These are phyloP conservation scores for Uria aalge DNA, from an alignment of 2,113 vertebrate genomes.

Conservation along the genomic window DNA sequence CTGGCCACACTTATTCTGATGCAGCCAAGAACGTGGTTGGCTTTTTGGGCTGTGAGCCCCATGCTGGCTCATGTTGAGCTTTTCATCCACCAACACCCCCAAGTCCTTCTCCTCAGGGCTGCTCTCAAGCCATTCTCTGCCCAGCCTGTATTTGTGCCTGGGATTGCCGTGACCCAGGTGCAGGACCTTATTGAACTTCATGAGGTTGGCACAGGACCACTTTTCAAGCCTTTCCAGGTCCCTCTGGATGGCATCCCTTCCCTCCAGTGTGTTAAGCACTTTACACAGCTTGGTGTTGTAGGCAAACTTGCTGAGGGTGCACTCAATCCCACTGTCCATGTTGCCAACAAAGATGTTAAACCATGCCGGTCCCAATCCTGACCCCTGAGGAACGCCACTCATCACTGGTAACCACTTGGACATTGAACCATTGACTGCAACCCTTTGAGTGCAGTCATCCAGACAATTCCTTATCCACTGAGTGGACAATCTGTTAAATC, in stretches of 20 bases:
- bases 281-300: neutral
- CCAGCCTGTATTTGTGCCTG: neutral
- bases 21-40: neutral
- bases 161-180: neutral
- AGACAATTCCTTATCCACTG: no score
- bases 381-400: neutral
- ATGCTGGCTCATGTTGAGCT: neutral
- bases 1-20: neutral
- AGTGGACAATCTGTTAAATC: neutral
- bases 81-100: neutral
- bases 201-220: neutral
- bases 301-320: neutral
- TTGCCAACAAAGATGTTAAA: neutral
- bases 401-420: neutral
- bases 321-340: neutral
- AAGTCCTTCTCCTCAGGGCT: neutral
- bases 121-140: neutral
- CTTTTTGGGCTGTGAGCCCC: neutral
- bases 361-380: neutral
- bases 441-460: neutral
- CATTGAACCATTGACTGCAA: neutral
- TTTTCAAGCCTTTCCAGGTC: neutral
- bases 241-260: no score
- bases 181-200: neutral
- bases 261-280: neutral